Evolutionary conservation across 1,140 invertebrate species (phyloP), one percentile per base, ranked within the genome.

Genomic region (Megalopta genalis): DNA sequence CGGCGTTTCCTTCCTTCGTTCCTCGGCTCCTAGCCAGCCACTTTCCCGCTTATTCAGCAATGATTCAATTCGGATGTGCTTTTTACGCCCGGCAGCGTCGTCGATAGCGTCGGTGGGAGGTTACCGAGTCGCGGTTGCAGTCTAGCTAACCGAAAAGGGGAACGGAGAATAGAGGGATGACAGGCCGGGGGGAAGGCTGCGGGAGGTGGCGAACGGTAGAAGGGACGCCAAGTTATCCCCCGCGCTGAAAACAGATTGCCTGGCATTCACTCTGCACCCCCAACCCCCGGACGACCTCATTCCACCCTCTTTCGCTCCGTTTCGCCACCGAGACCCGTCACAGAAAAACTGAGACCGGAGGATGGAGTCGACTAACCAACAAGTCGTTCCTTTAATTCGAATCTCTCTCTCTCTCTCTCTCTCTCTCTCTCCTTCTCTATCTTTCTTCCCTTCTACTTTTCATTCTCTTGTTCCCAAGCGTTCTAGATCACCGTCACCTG

Each of bases 31-130:
- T 52, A 83, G 78, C 88, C 81, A 89, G 87, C 88, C 89, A 91
- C 88, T 93, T 92, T 93, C 90, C 85, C 90, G 92, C 92, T 93
- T 93, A 93, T 93, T 93, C 92, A 93, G 92, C 92, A 93, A 93
- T 93, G 92, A 93, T 93, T 93, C 92, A 93, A 93, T 93, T 93
- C 91, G 91, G 90, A 92, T 92, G 90, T 91, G 90, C 88, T 91
- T 92, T 92, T 93, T 92, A 92, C 91, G 89, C 91, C 89, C 89
- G 86, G 80, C 86, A 80, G 84, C 87, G 86, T 60, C 59, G 42
- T 65, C 80, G 78, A 79, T 82, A 86, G 84, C 84, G 77, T 71
- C 77, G 85, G 86, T 90, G 89, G 91, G 90, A 88, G 83, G 91
- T 90, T 90, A 86, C 90, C 90, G 83, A 88, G 85, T 82, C 85